Base-by-base conservation (phyloP, 92 coral and sea anemone genomes). In the Muricea muricata region DNA sequence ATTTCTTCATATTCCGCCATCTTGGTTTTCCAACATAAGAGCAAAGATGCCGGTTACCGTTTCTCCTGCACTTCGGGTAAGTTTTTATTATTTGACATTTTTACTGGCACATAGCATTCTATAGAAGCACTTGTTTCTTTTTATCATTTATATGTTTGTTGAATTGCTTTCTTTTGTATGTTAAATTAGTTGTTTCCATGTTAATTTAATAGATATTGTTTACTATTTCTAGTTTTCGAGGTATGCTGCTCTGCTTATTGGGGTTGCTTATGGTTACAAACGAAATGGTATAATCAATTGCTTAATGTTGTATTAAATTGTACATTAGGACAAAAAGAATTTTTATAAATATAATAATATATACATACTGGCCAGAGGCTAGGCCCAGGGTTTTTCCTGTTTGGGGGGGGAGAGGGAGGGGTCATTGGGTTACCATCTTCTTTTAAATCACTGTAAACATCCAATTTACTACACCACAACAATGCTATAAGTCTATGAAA, bases 201-300 rank as follows among this genome's bases (percentile, higher is more conserved):
- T 65, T 26, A 29, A 29, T 18, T 29, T 18, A 4, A 18, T 18
- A 55, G 15, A 3, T 3, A 25, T 3, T 55, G 12, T 55, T 18
- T 55, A 28, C 7, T 65, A 65, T 28, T 68, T 73, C 52, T 79
- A 97, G 99, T 97, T 97, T 82, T 93, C 99, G 14, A 93, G 99
- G 52, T 97, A 97, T 87, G 94, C 97, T 39, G 99, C 98, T 60
- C 69, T 97, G 34, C 78, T 92, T 10, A 46, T 97, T 78, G 99
- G 99, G 31, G 48, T 97, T 80, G 94, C 87, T 2, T 97, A 97
- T 92, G 99, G 99, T 88, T 97, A 97, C 85, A 88, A 89, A 65
- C 77, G 99, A 97, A 94, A 97, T 85, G 99, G 99, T 97, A 52
- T 83, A 91, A 69, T 42, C 60, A 34, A 40, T 54, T 54, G n/a